These are phyloP conservation scores for Monopis laevigella DNA, from an alignment of 2,888 invertebrate species.

Conservation along the genomic window DNA sequence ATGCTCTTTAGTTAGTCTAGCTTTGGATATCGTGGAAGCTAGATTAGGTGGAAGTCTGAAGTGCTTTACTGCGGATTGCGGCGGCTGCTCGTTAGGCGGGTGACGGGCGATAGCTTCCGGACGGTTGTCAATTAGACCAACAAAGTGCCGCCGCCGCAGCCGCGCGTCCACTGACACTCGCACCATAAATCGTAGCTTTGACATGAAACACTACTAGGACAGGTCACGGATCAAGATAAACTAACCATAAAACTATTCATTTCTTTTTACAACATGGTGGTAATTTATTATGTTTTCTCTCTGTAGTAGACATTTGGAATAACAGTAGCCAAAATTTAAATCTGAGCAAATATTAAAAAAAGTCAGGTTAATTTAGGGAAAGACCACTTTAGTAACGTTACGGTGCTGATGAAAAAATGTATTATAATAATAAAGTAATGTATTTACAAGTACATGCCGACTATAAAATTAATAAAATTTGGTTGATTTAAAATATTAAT, in stretches of 20 bases:
- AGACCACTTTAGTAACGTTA: too few relatives aligned
- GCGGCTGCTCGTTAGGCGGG: conserved; percentile 31
- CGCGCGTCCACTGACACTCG: conserved; percentile 1
- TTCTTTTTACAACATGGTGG: background rate
- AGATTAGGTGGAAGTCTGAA: conserved; percentile 9
- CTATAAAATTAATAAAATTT: too few relatives aligned
- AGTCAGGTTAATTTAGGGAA: too few relatives aligned
- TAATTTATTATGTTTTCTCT: too few relatives aligned
- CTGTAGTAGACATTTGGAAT: too few relatives aligned
- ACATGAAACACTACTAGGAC: conserved; percentile 8
- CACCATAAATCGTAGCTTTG: conserved; percentile 11
- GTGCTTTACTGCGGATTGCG: conserved; percentile 15
- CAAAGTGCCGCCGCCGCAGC: conserved; percentile 30
- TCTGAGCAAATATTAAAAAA: too few relatives aligned
- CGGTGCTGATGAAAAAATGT: too few relatives aligned
- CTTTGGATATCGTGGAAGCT: conserved; percentile 1
- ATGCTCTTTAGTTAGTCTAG: conserved; percentile 4
- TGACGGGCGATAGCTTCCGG: conserved; percentile 34
- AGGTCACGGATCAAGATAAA: conserved; percentile 9
- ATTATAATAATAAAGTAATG: too few relatives aligned
- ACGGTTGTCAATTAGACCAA: conserved; percentile 53
- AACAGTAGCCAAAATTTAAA: too few relatives aligned
- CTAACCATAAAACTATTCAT: conserved; percentile 6
- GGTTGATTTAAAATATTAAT: too few relatives aligned
- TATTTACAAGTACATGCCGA: too few relatives aligned